phyloP scores from a whole-genome alignment of 1,140 invertebrate genomes.

The Drosophila melanica region DNA sequence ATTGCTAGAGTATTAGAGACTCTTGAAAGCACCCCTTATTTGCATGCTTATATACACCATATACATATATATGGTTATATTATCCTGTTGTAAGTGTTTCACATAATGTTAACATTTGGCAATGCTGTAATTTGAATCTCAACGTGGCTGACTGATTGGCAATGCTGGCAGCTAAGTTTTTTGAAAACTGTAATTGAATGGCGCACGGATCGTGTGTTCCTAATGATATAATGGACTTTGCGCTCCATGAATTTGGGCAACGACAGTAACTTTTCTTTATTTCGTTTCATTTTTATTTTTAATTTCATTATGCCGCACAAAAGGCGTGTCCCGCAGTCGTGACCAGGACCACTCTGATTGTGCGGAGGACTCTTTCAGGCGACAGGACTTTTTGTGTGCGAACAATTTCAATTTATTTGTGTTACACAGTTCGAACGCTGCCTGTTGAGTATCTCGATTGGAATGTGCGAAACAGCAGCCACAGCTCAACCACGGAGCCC shows the following conservation, averaged over 20 bases:
- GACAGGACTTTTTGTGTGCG: slow-evolving; percentile 29
- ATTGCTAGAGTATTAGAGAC: slow-evolving; percentile 16
- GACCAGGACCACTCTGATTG: slow-evolving; percentile 11
- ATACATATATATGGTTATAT: slow-evolving; percentile 1
- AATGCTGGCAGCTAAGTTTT: slow-evolving; percentile 29
- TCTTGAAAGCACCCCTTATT: slow-evolving; percentile 24
- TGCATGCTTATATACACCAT: neutral
- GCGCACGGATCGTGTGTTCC: slow-evolving; percentile 59
- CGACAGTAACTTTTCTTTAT: slow-evolving; percentile 79
- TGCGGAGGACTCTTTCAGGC: neutral
- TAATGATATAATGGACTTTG: slow-evolving; percentile 80
- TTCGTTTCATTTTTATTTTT: slow-evolving; percentile 33
- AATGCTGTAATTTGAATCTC: slow-evolving; percentile 72
- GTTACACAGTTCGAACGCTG: slow-evolving; percentile 48
- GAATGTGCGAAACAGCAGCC: slow-evolving; percentile 14
- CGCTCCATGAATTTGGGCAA: slow-evolving; percentile 54
- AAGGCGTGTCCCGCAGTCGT: slow-evolving; percentile 57
- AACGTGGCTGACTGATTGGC: slow-evolving; percentile 47
- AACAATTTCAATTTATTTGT: slow-evolving; percentile 76
- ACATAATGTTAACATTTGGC: slow-evolving; percentile 59
- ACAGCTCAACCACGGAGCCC: slow-evolving; percentile 19
- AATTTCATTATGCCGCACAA: slow-evolving; percentile 81
- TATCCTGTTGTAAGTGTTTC: slow-evolving; percentile 34
- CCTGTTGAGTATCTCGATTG: slow-evolving; percentile 14
- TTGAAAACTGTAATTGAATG: slow-evolving; percentile 42